These are phyloP conservation scores for Toxonevra muliebris DNA, from an alignment of 2,888 invertebrate genomes.

Conservation along the genomic window DNA sequence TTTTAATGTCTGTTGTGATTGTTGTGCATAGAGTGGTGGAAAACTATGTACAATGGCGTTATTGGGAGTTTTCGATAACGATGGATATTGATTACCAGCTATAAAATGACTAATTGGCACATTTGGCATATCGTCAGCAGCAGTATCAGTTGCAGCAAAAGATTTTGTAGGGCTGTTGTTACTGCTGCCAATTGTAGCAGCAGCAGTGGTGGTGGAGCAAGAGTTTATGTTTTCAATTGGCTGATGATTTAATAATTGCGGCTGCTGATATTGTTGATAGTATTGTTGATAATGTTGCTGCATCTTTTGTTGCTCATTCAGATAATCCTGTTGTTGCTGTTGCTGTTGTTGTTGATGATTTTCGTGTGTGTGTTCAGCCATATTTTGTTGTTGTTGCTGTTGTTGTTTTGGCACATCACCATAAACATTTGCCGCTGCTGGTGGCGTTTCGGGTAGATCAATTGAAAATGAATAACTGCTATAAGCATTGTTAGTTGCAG, in stretches of 20 bases:
- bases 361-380: conserved; percentile 7
- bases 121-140: conserved; percentile 28
- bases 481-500: conserved; percentile 19
- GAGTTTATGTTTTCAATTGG: background rate
- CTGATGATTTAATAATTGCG: conserved; percentile 18
- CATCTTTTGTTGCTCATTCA: conserved; percentile 30
- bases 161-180: conserved; percentile 23
- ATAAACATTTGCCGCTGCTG: conserved; percentile 30
- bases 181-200: no score
- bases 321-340: conserved; percentile 32
- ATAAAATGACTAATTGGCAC: conserved; percentile 60
- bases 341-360: conserved; percentile 36
- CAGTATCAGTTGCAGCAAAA: conserved; percentile 15
- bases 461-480: conserved; percentile 55
- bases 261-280: conserved; percentile 40
- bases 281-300: conserved; percentile 41
- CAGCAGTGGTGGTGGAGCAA: no score
- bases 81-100: conserved; percentile 59
- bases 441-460: conserved; percentile 57
- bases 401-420: background rate
- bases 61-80: conserved; percentile 55
- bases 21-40: conserved; percentile 50
- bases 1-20: conserved; percentile 36
- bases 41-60: conserved; percentile 62
- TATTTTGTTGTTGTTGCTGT: conserved; percentile 13